Evolutionary conservation across 2,113 vertebrate genomes (phyloP).

Genomic region (Lophochroa leadbeateri): DNA sequence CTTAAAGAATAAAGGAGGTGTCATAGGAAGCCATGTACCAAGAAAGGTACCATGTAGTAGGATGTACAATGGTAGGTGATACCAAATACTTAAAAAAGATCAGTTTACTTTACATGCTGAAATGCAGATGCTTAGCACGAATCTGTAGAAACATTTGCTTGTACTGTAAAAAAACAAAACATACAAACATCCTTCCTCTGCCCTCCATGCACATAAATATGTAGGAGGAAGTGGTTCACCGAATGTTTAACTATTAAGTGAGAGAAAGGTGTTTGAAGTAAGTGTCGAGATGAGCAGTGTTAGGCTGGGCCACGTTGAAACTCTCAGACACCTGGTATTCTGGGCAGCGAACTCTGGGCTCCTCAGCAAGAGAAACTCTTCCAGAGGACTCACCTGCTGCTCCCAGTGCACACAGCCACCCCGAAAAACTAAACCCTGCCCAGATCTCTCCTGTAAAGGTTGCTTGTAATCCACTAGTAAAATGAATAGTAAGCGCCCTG

Average conservation of each 20-base stretch:
- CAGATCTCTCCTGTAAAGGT: background rate
- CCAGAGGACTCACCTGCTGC: background rate
- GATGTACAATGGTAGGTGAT: background rate
- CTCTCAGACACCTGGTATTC: background rate
- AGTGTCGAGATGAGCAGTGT: background rate
- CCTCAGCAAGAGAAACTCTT: background rate
- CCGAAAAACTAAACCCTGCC: background rate
- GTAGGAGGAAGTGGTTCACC: background rate
- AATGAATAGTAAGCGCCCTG: background rate
- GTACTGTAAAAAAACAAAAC: background rate
- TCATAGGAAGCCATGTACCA: background rate
- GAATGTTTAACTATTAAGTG: background rate
- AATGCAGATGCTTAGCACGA: background rate
- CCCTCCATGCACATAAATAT: rapidly evolving
- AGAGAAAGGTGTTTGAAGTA: background rate
- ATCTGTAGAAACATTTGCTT: background rate
- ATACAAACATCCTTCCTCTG: background rate
- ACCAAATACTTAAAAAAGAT: background rate
- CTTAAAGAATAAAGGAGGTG: background rate
- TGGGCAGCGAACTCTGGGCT: background rate
- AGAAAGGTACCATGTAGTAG: background rate
- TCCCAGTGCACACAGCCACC: background rate
- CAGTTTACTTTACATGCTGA: background rate
- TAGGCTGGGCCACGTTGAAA: background rate
- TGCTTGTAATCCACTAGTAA: background rate